Percentiles rank a stretch among this genome's conserved stretches.
Evolutionary conservation across 2,113 vertebrate species (phyloP).

Genomic region (Dryoscopus gambensis): DNA sequence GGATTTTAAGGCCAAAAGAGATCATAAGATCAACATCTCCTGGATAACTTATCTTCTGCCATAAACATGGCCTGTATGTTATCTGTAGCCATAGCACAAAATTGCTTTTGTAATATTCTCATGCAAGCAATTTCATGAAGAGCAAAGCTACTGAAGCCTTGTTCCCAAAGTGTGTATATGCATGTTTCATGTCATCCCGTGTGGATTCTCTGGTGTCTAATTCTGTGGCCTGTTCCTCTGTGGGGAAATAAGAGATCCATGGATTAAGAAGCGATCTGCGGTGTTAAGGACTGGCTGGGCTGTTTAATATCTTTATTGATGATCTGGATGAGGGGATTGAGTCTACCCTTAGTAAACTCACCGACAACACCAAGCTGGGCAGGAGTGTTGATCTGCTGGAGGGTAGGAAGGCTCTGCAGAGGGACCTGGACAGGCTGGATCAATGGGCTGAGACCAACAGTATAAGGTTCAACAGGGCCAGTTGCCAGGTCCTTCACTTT

Average conservation of each 20-base stretch:
- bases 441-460: neutral
- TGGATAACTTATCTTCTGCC: neutral
- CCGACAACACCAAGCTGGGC: neutral
- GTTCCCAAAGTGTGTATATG: neutral
- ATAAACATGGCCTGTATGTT: neutral
- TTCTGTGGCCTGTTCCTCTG: neutral
- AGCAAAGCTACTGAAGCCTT: neutral
- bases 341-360: rapidly evolving
- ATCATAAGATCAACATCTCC: neutral
- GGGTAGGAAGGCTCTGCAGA: neutral
- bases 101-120: neutral
- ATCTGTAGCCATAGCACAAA: neutral
- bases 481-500: neutral
- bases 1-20: neutral
- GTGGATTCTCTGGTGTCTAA: neutral
- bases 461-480: neutral
- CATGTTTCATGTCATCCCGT: rapidly evolving
- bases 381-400: neutral
- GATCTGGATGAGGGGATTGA: neutral
- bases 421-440: neutral
- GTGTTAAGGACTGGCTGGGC: neutral
- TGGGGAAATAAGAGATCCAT: neutral
- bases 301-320: neutral
- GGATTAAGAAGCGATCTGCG: neutral
- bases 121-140: neutral